phyloP scores from a whole-genome alignment of 2,888 invertebrate species.

The Idaea aversata region DNA sequence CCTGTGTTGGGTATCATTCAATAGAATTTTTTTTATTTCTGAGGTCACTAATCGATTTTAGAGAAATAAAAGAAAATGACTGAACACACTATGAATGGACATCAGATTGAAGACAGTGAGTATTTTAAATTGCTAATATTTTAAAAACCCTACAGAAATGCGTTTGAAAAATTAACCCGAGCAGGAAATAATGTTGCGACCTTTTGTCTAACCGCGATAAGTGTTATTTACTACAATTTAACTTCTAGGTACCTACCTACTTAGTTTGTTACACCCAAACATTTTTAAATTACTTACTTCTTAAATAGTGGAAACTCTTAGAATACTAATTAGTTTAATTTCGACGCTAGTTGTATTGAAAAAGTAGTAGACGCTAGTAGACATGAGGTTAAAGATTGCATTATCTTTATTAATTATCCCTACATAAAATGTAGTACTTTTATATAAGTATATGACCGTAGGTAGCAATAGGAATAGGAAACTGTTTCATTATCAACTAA shows the following conservation, averaged over 20 bases:
- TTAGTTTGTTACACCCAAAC: no score
- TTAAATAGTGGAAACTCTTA: not conserved
- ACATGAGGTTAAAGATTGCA: not conserved
- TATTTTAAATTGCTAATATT: not conserved
- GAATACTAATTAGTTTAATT: not conserved
- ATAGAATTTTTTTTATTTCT: not conserved
- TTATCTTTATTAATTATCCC: not conserved
- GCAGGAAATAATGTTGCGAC: no score
- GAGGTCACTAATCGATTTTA: not conserved
- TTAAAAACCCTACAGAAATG: no score
- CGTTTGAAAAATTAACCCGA: no score
- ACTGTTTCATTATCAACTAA: not conserved
- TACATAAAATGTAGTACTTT: not conserved
- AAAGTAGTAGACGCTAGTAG: not conserved
- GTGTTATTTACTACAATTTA: conserved; percentile 6
- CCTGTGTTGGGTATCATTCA: conserved; percentile 4
- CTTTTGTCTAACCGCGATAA: not conserved
- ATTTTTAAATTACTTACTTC: no score
- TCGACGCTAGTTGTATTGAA: not conserved
- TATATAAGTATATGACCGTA: not conserved
- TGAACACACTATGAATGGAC: conserved; percentile 46
- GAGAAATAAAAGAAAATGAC: conserved; percentile 28
- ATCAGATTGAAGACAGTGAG: conserved; percentile 50
- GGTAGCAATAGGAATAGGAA: not conserved
- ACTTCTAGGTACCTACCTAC: no score